Percentiles rank a stretch among this genome's conserved stretches.
Conservation (phyloP, 2,888 invertebrate genomes). For the Meliscaeva auricollis region DNA sequence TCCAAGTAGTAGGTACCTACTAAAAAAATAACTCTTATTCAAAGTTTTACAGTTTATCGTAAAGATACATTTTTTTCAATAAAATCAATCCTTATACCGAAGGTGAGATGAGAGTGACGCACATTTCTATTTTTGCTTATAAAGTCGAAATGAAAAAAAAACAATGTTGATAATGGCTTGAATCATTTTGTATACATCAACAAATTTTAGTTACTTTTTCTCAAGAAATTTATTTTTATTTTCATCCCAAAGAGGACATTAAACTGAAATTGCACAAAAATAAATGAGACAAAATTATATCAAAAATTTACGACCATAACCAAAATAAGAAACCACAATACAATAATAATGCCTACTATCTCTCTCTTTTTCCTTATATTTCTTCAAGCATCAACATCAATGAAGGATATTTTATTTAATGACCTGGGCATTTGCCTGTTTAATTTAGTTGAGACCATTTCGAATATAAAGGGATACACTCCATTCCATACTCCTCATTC, state of each 20-base stretch:
- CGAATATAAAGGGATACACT: not conserved
- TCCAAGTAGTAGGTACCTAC: not conserved
- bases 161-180: not conserved
- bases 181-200: not conserved
- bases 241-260: conserved; percentile 21
- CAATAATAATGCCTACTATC: not conserved
- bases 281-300: conserved; percentile 29
- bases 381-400: conserved; percentile 26
- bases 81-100: not conserved
- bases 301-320: conserved; percentile 43
- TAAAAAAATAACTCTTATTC: not conserved
- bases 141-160: not conserved
- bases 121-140: not conserved
- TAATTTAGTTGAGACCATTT: conserved; percentile 55
- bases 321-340: conserved; percentile 41
- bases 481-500: too few relatives aligned
- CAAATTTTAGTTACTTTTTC: not conserved
- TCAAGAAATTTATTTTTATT: not conserved
- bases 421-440: conserved; percentile 39
- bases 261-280: conserved; percentile 17
- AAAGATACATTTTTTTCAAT: not conserved
- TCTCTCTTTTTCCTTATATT: not conserved
- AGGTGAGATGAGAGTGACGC: not conserved
- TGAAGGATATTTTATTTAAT: conserved; percentile 54
- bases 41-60: not conserved